phyloP scores from a whole-genome alignment of 1,140 invertebrate genomes.

The Drosophila miranda region DNA sequence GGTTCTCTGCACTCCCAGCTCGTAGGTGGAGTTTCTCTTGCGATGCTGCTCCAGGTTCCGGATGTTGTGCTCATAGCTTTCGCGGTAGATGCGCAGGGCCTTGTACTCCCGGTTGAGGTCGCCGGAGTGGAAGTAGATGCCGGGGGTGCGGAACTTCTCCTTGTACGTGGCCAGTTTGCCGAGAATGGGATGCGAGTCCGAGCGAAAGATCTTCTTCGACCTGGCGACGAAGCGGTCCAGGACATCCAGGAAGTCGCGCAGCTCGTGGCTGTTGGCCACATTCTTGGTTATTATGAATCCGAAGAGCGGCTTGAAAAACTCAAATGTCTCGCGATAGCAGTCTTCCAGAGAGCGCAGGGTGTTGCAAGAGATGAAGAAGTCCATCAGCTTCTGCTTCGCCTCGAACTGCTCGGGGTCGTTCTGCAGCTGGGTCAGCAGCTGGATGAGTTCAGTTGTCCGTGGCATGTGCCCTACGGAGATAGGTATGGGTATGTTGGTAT shows the following conservation, averaged over 20 bases:
- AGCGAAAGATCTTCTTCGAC: conserved; percentile 22
- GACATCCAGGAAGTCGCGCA: conserved; percentile 54
- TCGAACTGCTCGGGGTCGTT: conserved; percentile 66
- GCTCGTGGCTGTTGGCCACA: conserved; percentile 47
- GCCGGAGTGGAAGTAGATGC: conserved; percentile 59
- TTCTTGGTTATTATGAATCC: conserved; percentile 74
- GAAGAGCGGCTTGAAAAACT: conserved; percentile 74
- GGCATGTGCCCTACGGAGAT: conserved; percentile 57
- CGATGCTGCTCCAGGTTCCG: conserved; percentile 62
- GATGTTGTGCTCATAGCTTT: conserved; percentile 76
- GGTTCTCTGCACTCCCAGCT: conserved; percentile 62
- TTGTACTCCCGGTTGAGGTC: conserved; percentile 63
- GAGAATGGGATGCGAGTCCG: conserved; percentile 37
- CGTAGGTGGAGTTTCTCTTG: conserved; percentile 67
- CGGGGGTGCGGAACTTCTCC: conserved; percentile 62
- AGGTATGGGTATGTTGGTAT: no score
- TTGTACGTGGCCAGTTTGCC: conserved; percentile 49
- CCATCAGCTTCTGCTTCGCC: conserved; percentile 73
- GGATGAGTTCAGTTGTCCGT: conserved; percentile 52
- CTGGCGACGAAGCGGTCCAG: conserved; percentile 51
- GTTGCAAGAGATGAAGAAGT: conserved; percentile 77
- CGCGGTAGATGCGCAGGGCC: conserved; percentile 59
- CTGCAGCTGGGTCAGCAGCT: conserved; percentile 60
- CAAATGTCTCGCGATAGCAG: conserved; percentile 75
- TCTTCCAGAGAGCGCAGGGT: conserved; percentile 61